Percentiles rank a stretch among this genome's conserved stretches.
These are phyloP conservation scores for Sturnus vulgaris DNA, from an alignment of 2,113 vertebrate species.

Conservation along the genomic window DNA sequence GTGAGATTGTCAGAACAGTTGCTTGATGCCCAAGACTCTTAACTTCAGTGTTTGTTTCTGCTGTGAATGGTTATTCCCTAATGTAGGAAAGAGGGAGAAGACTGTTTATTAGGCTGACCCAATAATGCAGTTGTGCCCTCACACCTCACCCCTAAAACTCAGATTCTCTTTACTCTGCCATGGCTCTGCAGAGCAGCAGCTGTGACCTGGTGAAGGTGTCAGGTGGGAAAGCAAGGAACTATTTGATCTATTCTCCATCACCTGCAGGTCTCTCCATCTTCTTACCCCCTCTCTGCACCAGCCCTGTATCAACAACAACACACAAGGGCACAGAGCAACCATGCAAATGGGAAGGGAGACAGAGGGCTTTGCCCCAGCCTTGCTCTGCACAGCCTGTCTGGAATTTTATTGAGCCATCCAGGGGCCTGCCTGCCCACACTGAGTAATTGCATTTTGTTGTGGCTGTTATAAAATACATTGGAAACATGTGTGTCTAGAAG, in stretches of 20 bases:
- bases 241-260: accelerated
- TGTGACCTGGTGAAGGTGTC: accelerated
- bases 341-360: background rate
- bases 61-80: background rate
- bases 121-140: background rate
- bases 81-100: background rate
- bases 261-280: background rate
- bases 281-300: accelerated
- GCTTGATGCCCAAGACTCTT: background rate
- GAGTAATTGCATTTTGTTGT: background rate
- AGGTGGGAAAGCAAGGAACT: background rate
- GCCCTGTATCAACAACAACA: accelerated
- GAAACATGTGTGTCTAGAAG: slow-evolving; percentile 7
- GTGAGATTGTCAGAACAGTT: background rate
- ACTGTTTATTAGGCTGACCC: background rate
- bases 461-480: slow-evolving; percentile 1
- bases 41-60: background rate
- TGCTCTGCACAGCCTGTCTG: background rate
- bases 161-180: background rate
- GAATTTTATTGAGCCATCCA: background rate
- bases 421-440: background rate
- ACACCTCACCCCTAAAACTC: background rate
- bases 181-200: background rate
- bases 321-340: accelerated
- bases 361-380: background rate